Conservation (phyloP, 2,113 vertebrate species). For the Natator depressus region DNA sequence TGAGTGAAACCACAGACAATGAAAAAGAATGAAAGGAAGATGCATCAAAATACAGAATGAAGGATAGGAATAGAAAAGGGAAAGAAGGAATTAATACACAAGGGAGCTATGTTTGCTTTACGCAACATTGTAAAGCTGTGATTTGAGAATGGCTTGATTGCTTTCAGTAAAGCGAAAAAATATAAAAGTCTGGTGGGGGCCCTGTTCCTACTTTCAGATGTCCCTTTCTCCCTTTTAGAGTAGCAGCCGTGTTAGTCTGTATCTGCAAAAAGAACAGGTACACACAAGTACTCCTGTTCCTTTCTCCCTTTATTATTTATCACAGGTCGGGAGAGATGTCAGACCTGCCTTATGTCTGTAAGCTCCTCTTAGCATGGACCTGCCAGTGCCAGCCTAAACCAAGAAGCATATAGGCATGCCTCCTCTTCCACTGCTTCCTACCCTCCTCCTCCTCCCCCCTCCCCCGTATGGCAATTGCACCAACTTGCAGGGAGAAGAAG, state of each 20-base stretch:
- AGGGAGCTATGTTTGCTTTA: background rate
- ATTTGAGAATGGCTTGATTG: background rate
- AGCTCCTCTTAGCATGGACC: background rate
- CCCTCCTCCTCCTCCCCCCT: background rate
- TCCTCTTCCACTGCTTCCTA: background rate
- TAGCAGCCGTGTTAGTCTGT: too few relatives aligned
- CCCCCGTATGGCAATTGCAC: fast-evolving
- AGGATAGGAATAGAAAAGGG: background rate
- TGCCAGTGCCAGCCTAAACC: background rate
- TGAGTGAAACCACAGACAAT: background rate
- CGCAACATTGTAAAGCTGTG: background rate
- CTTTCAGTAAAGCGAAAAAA: background rate
- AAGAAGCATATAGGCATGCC: fast-evolving
- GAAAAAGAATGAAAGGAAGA: background rate
- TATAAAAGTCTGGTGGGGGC: background rate
- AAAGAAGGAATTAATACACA: background rate
- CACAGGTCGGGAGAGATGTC: background rate
- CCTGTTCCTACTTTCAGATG: fast-evolving
- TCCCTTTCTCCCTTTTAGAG: background rate
- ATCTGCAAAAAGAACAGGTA: too few relatives aligned
- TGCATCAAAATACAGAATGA: background rate
- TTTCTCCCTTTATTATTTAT: background rate
- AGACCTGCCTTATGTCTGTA: background rate
- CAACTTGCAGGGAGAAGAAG: background rate
- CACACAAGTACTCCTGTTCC: background rate